phyloP scores from a whole-genome alignment of 1,140 invertebrate species.

The Nixonia krombeini region DNA sequence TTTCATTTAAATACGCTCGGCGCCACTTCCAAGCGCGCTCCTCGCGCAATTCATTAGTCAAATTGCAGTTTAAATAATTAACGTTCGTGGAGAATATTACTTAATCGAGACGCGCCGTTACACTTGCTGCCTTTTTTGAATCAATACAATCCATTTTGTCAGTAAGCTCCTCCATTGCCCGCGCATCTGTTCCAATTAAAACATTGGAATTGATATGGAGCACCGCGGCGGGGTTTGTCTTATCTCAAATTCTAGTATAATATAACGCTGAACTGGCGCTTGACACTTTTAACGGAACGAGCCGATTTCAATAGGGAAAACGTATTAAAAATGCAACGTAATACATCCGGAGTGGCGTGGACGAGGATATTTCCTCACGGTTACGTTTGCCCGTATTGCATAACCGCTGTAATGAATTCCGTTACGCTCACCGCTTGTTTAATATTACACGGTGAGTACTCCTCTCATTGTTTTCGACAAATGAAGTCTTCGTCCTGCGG shows the following conservation, averaged over 20 bases:
- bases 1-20: too few species aligned
- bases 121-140: too few species aligned
- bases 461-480: slow-evolving; percentile 46
- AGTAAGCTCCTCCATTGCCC: not conserved
- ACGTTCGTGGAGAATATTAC: too few species aligned
- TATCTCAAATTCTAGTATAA: too few species aligned
- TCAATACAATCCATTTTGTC: too few species aligned
- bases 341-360: too few species aligned
- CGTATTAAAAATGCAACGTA: slow-evolving; percentile 53
- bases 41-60: too few species aligned
- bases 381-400: slow-evolving; percentile 41
- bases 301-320: slow-evolving; percentile 25
- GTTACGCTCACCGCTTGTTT: slow-evolving; percentile 55
- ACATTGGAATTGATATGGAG: not conserved
- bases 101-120: too few species aligned
- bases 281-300: not conserved
- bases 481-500: slow-evolving; percentile 48
- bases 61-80: too few species aligned
- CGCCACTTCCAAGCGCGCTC: too few species aligned
- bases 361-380: slow-evolving; percentile 48
- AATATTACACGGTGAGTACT: slow-evolving; percentile 60
- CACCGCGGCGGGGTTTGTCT: too few species aligned
- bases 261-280: not conserved
- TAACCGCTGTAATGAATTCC: slow-evolving; percentile 50
- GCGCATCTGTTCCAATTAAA: not conserved